Base-by-base conservation (phyloP, 2,797 vertebrate genomes). In the Pangasius larnaudii region DNA sequence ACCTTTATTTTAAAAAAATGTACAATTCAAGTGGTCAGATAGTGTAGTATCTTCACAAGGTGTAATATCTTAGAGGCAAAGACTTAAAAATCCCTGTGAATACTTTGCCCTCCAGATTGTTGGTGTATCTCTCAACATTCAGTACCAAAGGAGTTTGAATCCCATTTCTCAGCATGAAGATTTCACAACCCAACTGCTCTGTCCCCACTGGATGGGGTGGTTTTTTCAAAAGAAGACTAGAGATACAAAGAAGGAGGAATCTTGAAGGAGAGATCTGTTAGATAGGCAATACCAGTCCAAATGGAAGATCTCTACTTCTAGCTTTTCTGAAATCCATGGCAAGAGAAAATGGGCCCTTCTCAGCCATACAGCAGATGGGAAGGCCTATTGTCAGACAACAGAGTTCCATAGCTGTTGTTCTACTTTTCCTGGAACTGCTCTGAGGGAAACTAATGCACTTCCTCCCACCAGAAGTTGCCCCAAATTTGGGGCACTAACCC, bases 401-500 rank as follows among this genome's bases (percentile, higher is more conserved):
- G 10, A 59, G 53, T 58, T 59, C 67, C 7, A 46, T 39, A 49
- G 24, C 1, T 56, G 19, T 1, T 42, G 77, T 53, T 58, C 77
- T 78, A 80, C 63, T 42, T 81, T 81, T 69, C 11, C 78, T 42
- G 36, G 33, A 75, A 85, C 5, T 59, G 22, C 53, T 85, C 33
- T 74, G 2, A 74, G 24, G 51, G 30, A 85, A n/a, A n/a, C n/a
- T 27, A 53, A 78, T 56, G 59, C 61, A 67, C 42, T 30, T 87
- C 36, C 67, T 59, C n/a, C 53, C 27, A 82, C 61, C 16, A 8
- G 78, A 59, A 3, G 2, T 27, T 77, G 22, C 49, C 51, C 24
- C 51, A n/a, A 30, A 19, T 61, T 69, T 67, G 30, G 78, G 46
- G 53, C 63, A 56, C 33, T 24, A 69, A 42, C 51, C 27, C 46